Conservation (phyloP, 1,140 invertebrate species). For the Panulirus ornatus region DNA sequence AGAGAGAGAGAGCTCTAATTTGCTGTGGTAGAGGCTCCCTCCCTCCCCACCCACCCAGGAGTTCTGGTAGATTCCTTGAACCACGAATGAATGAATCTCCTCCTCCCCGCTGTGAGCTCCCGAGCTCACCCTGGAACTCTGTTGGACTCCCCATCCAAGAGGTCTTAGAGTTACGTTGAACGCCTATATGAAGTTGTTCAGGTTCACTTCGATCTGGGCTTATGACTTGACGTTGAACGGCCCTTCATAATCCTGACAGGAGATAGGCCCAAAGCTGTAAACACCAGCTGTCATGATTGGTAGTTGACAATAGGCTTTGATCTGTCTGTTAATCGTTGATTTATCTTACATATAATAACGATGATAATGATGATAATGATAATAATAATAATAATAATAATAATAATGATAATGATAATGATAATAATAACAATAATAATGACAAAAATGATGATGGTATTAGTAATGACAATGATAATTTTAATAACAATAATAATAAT, state of each 20-base stretch:
- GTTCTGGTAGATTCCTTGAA: not conserved
- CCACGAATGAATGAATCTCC: not conserved
- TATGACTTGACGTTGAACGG: too few species aligned
- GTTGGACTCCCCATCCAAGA: not conserved
- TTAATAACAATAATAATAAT: too few species aligned
- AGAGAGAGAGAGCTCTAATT: too few species aligned
- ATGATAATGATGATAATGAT: not conserved
- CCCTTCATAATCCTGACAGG: too few species aligned
- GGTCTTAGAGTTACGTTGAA: not conserved
- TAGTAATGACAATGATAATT: too few species aligned
- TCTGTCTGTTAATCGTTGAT: not conserved
- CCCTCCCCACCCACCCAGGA: not conserved
- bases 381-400: not conserved
- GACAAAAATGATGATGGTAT: too few species aligned
- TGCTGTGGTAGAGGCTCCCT: not conserved
- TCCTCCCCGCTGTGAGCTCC: not conserved
- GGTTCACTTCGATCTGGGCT: too few species aligned
- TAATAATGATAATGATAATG: not conserved
- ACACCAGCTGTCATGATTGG: too few species aligned
- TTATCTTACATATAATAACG: not conserved
- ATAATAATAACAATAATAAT: too few species aligned
- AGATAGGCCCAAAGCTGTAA: too few species aligned
- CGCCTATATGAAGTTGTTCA: too few species aligned
- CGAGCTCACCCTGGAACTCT: not conserved
- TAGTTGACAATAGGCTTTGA: too few species aligned